These are phyloP conservation scores for Sebastiscus albofasciatus DNA, from an alignment of 2,797 vertebrate genomes.

Conservation along the genomic window DNA sequence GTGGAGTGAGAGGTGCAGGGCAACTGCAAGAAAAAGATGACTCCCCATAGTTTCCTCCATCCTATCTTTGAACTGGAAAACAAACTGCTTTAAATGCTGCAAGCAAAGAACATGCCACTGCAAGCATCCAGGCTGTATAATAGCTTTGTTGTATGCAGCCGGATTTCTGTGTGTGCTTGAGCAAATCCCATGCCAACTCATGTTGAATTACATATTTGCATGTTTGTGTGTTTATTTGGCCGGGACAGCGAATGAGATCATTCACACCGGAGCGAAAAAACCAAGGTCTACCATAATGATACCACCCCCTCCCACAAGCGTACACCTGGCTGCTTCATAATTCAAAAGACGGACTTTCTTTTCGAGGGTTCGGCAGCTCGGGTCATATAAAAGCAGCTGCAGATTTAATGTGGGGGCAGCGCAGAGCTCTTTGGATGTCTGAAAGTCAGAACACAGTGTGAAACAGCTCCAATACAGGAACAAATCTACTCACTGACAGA, in stretches of 20 bases:
- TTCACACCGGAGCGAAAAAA: not conserved
- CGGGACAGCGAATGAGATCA: not conserved
- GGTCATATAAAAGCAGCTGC: conserved; percentile 50
- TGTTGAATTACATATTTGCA: not conserved
- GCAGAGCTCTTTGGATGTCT: conserved; percentile 22
- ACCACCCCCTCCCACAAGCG: not conserved
- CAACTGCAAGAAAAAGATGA: not conserved
- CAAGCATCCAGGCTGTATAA: not conserved
- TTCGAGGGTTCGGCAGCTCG: conserved; percentile 25
- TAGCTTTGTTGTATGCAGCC: not conserved
- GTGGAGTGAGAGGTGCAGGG: not conserved
- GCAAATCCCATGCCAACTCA: not conserved
- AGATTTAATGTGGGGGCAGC: conserved; percentile 46
- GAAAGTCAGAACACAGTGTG: conserved; percentile 39
- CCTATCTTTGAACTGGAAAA: not conserved
- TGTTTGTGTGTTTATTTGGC: conserved; percentile 2
- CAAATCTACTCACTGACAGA: conserved; percentile 33
- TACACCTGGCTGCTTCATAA: conserved; percentile 31
- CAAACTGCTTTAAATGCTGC: not conserved
- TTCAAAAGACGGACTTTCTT: conserved; percentile 32
- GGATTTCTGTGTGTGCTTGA: not conserved
- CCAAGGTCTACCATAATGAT: not conserved
- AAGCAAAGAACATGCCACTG: not conserved
- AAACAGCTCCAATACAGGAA: conserved; percentile 27
- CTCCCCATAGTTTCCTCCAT: not conserved